Conservation (phyloP, 1,140 invertebrate genomes). For the Heliothis subflexa region DNA sequence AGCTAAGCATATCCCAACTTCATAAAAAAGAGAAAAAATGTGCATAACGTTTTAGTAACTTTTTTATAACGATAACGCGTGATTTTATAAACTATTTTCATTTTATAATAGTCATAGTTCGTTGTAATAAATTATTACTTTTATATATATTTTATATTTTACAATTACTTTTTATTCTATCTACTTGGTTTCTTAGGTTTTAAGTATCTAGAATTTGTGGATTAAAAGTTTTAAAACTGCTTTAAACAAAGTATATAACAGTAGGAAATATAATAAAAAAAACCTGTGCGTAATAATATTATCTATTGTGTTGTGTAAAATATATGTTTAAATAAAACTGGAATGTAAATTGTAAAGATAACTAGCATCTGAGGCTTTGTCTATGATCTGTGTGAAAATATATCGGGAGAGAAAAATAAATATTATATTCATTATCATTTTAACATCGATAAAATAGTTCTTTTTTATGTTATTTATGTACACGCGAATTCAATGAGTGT, state of each 20-base stretch:
- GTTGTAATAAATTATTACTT: constrained; percentile 77
- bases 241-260: constrained; percentile 66
- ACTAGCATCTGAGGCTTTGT: constrained; percentile 79
- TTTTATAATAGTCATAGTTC: constrained; percentile 77
- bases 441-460: constrained; percentile 70
- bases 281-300: constrained; percentile 61
- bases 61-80: constrained; percentile 63
- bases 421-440: constrained; percentile 54
- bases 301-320: constrained; percentile 49
- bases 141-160: constrained; percentile 63
- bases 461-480: constrained; percentile 66
- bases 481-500: constrained; percentile 64
- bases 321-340: constrained; percentile 53
- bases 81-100: constrained; percentile 65
- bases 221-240: constrained; percentile 55
- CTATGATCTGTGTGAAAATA: constrained; percentile 59
- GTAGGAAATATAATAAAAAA: constrained; percentile 59
- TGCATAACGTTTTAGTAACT: constrained; percentile 49
- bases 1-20: constrained; percentile 35
- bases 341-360: constrained; percentile 70
- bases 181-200: constrained; percentile 71
- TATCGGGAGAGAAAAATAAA: constrained; percentile 62
- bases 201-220: constrained; percentile 66
- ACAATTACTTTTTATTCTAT: constrained; percentile 70
- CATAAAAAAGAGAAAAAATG: constrained; percentile 9